phyloP scores from a whole-genome alignment of 2,113 vertebrate species.

The Nettapus auritus region DNA sequence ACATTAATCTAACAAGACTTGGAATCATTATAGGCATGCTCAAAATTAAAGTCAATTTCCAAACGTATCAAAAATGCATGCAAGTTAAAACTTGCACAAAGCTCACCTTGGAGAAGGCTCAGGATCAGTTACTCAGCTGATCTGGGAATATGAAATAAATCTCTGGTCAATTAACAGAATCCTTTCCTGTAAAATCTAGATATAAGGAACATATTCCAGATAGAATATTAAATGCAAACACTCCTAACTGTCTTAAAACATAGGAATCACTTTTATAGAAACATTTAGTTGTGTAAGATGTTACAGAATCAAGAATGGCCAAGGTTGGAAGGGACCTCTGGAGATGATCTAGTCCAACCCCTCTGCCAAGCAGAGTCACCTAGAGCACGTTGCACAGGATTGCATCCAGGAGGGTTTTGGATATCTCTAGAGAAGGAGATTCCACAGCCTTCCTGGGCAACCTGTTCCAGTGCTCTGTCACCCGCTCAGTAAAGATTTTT shows the following conservation, averaged over 20 bases:
- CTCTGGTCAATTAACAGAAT: slow-evolving; percentile 11
- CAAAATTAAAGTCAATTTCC: slow-evolving; percentile 59
- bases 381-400: too few relatives aligned
- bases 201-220: not conserved
- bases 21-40: slow-evolving; percentile 38
- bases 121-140: slow-evolving; percentile 22
- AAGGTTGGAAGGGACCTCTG: too few relatives aligned
- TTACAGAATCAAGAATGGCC: too few relatives aligned
- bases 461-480: too few relatives aligned
- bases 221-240: not conserved
- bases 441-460: too few relatives aligned
- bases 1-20: slow-evolving; percentile 51
- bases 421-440: too few relatives aligned
- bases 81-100: slow-evolving; percentile 54
- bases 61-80: slow-evolving; percentile 62
- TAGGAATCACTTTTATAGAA: not conserved
- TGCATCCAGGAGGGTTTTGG: too few relatives aligned
- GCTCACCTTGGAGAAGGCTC: slow-evolving; percentile 4
- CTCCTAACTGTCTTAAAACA: not conserved
- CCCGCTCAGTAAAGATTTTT: too few relatives aligned
- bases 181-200: not conserved
- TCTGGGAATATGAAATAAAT: slow-evolving; percentile 27
- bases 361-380: too few relatives aligned
- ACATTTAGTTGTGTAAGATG: not conserved
- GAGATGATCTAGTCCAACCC: too few relatives aligned